Evolutionary conservation across 2,888 invertebrate species (phyloP), one percentile per base, ranked within the genome.

Genomic region (Rhogogaster chlorosoma): DNA sequence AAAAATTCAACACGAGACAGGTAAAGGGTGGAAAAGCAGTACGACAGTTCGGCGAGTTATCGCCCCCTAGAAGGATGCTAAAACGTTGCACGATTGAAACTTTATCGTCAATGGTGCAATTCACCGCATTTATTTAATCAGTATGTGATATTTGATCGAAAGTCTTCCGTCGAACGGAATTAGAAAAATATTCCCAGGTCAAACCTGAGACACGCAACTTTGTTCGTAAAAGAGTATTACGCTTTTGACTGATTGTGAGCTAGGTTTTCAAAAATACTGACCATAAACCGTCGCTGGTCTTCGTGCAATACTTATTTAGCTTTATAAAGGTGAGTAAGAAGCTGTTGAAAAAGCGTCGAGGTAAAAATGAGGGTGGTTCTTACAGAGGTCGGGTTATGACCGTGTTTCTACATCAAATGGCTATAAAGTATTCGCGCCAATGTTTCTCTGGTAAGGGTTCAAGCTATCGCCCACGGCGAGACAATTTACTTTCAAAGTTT

Each of bases 381-480:
- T 32, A 29, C 7, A 15, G 32, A 29, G 26, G 67, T 26, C 15
- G 67, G 67, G 29, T 67, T 67, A 32, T 67, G 29, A 32, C 29
- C 29, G 32, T 29, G 67, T 32, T 67, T 32, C 32, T 67, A 67
- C 67, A 67, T 67, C 67, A 67, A 67, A 67, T 67, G 32, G 67
- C 67, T 67, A n/a, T n/a, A 5, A 67, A 7, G 32, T 67, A 67
- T 67, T 67, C 12, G 32, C 32, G 67, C 67, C 4, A 32, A 67
- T 67, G 32, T 67, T 67, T 32, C 32, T 32, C 67, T 67, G 67
- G 67, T 18, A 32, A 67, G 67, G 67, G 67, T 26, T 67, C 18
- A 67, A 67, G 32, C 67, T 15, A 67, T 67, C 22, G 67, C 67
- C 67, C 1, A 32, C 5, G 32, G 67, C 67, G 15, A 67, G 32